A percentile compares a stretch with the other conserved stretches of the same genome.
Evolutionary conservation across 2,113 vertebrate genomes (phyloP).

Genomic region (Catharus fuscescens): DNA sequence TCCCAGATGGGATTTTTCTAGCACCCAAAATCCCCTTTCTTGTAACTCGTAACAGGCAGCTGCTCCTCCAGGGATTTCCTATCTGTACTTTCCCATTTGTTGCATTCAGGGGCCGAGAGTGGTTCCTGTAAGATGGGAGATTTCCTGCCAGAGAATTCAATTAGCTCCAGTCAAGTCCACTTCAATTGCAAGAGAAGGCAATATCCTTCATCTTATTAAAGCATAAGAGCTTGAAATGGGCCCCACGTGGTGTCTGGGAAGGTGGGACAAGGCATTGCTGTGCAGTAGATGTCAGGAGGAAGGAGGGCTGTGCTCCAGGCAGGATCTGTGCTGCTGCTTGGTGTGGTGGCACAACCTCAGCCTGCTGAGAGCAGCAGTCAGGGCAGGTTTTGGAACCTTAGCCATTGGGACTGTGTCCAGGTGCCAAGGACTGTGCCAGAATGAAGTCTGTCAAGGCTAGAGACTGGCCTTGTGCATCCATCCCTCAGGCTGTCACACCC

Average conservation of each 20-base stretch:
- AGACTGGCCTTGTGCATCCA: background rate
- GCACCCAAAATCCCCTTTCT: background rate
- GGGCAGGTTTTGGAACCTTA: background rate
- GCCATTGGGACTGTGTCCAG: rapidly evolving
- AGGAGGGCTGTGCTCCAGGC: background rate
- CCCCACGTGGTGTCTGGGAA: background rate
- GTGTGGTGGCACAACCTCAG: rapidly evolving
- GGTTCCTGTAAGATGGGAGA: background rate
- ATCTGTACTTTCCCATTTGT: background rate
- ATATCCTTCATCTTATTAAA: background rate
- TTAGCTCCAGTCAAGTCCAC: background rate
- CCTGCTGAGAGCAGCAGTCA: background rate
- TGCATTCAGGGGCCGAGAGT: background rate
- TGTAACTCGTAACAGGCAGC: rapidly evolving
- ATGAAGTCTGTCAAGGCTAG: background rate
- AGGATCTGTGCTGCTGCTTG: background rate
- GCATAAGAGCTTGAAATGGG: background rate
- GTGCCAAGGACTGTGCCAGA: background rate
- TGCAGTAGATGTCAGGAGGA: background rate
- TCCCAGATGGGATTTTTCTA: background rate
- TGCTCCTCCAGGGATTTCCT: background rate
- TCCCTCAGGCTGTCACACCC: background rate
- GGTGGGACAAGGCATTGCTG: background rate
- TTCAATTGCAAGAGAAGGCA: background rate
- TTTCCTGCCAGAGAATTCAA: background rate